Evolutionary conservation across 2,113 vertebrate genomes (phyloP), one percentile per base, ranked within the genome.

Genomic region (Platycercus adscitus): DNA sequence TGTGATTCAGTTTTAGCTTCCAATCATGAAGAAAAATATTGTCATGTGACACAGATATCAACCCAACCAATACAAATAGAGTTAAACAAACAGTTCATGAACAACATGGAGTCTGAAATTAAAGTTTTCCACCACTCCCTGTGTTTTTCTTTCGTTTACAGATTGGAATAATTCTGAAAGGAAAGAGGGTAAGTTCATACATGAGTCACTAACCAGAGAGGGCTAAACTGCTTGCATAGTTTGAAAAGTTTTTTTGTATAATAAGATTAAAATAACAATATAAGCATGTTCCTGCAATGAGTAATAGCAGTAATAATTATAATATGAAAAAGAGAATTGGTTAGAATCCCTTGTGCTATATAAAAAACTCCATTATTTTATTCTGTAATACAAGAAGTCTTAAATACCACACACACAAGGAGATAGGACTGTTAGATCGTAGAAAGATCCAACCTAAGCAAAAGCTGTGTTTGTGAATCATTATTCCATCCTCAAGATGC

Each of bases 21-120:
- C 64, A 75, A 63, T 96, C 26, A 39, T 13, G 35, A 83, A 91
- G 66, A 73, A 93, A 93, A 89, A 63, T 79, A 33, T 52, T 52
- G 76, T 35, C 68, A 35, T 50, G 68, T 93, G 88, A 88, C 64
- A 90, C 35, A 93, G 75, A 81, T 94, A 89, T 83, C 85, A 94
- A 91, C 93, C 94, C 91, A 96, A 94, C 93, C 93, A 96, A 93
- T 93, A 91, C 79, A 96, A 96, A 96, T 0, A 97, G 64, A 93
- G 82, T 78, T 91, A 93, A 91, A 94, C 91, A 96, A 96, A 97
- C 53, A 83, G 71, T 47, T 94, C 75, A 6, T 44, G 89, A 91
- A 55, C 53, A 96, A 94, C 84, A 82, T 43, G 66, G 61, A 91
- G 56, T 39, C 86, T 83, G 93, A 96, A 96, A 95, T 88, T 77